Evolutionary conservation across 30 jellyfish, hydroid and myxozoan species (phyloP), one percentile per base, ranked within the genome.

Genomic region (Hydractinia symbiolongicarpus): DNA sequence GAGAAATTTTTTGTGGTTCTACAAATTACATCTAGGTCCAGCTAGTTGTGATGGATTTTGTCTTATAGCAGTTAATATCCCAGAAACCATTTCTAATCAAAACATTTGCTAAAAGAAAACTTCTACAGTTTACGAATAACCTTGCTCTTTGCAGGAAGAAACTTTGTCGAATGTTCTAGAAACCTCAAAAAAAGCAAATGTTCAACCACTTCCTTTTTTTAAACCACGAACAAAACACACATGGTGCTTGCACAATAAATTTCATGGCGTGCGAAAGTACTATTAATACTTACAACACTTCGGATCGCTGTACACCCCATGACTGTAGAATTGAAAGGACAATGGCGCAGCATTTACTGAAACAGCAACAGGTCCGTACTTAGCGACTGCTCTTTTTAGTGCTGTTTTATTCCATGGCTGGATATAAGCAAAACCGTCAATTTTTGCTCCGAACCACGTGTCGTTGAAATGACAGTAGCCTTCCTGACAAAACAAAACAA

Each of bases 351-450:
- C 89, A 66, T 93, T 93, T 77, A 93, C 84, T 5, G 99, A 93
- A 5, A 93, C 95, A 13, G 99, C 99, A 9, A 92, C 99, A 11
- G 99, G 99, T 7, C 99, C 99, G 68, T 83, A 79, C 60, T 87
- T 87, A 5, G 99, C 95, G 49, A 93, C 86, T 6, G 96, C 96
- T 53, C 70, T 81, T 54, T 93, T 93, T 69, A 93, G 71, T 10
- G 99, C 99, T 9, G 96, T 83, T 81, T 78, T 78, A 79, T 93
- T 93, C 87, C 67, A 93, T 54, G 94, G 82, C 60, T 89, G 99
- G 13, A 93, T 92, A 58, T 93, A 93, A 7, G 99, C 86, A 78
- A 93, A 93, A 7, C 96, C 99, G 61, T 93, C 96, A 72, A 89
- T 89, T 72, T 88, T 88, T 9, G 96, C 94, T 21, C 96, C 99